phyloP scores from a whole-genome alignment of 2,797 vertebrate genomes.

The Cynodonichthys magdalenae region DNA sequence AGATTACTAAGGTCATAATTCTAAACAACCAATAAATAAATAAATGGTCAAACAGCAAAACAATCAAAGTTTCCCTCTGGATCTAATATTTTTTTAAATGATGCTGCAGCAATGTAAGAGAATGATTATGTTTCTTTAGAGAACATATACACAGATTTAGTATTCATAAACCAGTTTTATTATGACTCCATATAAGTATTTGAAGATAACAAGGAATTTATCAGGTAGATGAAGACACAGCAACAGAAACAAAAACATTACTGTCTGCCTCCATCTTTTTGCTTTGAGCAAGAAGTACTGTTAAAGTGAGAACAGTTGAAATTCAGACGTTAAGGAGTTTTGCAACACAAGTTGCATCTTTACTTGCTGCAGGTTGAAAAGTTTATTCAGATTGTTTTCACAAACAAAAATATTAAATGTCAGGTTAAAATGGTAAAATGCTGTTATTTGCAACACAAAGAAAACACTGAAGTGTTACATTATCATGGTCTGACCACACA shows the following conservation, averaged over 20 bases:
- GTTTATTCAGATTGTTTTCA: too few relatives aligned
- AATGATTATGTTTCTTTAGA: too few relatives aligned
- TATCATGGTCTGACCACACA: constrained; percentile 30
- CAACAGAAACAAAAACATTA: background rate
- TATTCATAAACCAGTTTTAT: background rate
- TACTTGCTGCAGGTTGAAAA: background rate
- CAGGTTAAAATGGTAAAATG: too few relatives aligned
- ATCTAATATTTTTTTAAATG: background rate
- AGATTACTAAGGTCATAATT: background rate
- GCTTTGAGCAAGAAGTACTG: background rate
- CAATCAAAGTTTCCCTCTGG: background rate
- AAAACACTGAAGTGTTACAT: constrained; percentile 26
- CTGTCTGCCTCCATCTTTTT: too few relatives aligned
- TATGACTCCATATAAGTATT: background rate
- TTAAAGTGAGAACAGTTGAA: background rate
- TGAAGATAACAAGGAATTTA: background rate
- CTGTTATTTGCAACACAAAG: background rate
- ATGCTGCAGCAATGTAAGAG: background rate
- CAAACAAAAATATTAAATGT: too few relatives aligned
- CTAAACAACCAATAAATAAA: background rate
- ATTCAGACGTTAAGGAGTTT: too few relatives aligned
- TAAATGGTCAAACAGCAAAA: too few relatives aligned
- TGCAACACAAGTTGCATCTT: background rate
- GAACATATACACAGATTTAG: background rate
- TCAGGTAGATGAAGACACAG: background rate